phyloP scores from a whole-genome alignment of 2,797 vertebrate species.

The Eupleurogrammus muticus region DNA sequence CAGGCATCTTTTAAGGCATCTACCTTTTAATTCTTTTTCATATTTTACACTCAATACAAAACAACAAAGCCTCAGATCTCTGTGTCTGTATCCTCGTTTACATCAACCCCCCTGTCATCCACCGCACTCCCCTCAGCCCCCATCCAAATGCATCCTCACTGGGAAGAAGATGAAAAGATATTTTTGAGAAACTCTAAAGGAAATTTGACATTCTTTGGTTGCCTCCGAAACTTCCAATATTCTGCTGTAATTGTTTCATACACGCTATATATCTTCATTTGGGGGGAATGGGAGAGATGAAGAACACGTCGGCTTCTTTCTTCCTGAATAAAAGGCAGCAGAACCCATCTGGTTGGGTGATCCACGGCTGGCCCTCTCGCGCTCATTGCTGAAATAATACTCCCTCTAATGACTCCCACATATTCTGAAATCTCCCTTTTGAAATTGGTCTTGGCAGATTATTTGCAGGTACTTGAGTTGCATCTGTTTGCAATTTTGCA shows the following conservation, averaged over 20 bases:
- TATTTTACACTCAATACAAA: slow-evolving; percentile 76
- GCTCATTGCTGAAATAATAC: slow-evolving; percentile 99
- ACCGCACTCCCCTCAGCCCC: slow-evolving; percentile 31
- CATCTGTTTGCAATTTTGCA: slow-evolving; percentile 99
- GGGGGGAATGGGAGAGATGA: slow-evolving; percentile 70
- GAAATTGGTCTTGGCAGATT: slow-evolving; percentile 99
- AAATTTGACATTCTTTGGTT: slow-evolving; percentile 96
- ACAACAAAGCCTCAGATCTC: slow-evolving; percentile 77
- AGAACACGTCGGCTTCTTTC: slow-evolving; percentile 91
- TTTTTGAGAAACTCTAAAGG: slow-evolving; percentile 88
- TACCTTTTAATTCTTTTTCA: slow-evolving; percentile 83
- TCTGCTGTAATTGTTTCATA: slow-evolving; percentile 96
- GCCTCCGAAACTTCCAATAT: slow-evolving; percentile 97
- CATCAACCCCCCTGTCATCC: slow-evolving; percentile 31
- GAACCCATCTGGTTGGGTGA: slow-evolving; percentile 99
- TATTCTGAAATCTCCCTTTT: slow-evolving; percentile 99
- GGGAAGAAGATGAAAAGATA: slow-evolving; percentile 84
- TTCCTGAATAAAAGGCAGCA: slow-evolving; percentile 93
- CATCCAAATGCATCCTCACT: slow-evolving; percentile 63
- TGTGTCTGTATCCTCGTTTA: slow-evolving; percentile 69
- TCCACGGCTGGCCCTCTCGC: slow-evolving; percentile 92
- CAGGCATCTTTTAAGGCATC: slow-evolving; percentile 73
- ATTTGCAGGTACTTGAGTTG: slow-evolving; percentile 99
- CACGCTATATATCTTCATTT: slow-evolving; percentile 97
- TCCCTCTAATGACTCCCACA: slow-evolving; percentile 99